Evolutionary conservation across 2,113 vertebrate genomes (phyloP).

Genomic region (Dolichallabes microphthalmus): DNA sequence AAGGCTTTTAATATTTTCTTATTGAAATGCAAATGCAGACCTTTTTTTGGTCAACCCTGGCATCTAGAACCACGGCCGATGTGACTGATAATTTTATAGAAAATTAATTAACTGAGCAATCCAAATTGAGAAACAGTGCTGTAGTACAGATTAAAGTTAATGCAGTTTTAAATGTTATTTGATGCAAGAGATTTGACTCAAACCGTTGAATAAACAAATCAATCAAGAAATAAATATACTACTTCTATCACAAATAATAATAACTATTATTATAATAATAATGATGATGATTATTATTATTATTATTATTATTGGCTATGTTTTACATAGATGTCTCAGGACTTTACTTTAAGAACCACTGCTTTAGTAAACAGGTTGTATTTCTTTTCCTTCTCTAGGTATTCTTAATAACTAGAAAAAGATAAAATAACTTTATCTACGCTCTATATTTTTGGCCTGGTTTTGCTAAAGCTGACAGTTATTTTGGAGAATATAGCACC

Average conservation of each 20-base stretch:
- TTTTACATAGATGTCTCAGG: background rate
- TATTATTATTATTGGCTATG: background rate
- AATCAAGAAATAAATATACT: too few species aligned
- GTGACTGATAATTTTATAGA: background rate
- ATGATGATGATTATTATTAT: background rate
- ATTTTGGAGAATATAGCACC: slow-evolving; percentile 30
- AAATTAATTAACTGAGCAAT: background rate
- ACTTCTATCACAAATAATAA: background rate
- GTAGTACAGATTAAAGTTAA: background rate
- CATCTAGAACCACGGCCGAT: background rate
- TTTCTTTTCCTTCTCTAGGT: background rate
- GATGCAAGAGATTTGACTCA: background rate
- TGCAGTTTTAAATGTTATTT: background rate
- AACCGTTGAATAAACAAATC: background rate
- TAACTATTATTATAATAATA: background rate
- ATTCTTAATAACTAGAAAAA: background rate
- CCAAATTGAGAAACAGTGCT: background rate
- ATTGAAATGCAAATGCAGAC: too few species aligned
- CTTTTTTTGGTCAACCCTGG: background rate
- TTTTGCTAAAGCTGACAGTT: slow-evolving; percentile 27
- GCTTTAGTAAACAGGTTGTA: background rate
- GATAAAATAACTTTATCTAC: background rate
- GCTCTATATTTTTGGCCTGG: background rate
- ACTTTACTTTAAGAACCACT: background rate
- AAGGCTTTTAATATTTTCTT: too few species aligned